Conservation (phyloP, 2,797 vertebrate genomes). For the Simalia tracyae region DNA sequence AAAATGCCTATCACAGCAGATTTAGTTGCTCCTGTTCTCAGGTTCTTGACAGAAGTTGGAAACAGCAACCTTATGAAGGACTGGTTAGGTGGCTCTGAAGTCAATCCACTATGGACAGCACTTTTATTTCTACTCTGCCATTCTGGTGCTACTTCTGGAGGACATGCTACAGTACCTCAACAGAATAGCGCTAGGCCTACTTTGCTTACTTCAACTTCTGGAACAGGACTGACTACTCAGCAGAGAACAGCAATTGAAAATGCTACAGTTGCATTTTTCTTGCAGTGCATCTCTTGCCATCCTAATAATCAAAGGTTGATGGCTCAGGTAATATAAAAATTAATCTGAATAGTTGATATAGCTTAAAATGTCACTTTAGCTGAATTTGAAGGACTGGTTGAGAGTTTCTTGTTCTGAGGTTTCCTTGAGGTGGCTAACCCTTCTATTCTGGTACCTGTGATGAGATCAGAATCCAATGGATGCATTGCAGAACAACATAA, state of each 20-base stretch:
- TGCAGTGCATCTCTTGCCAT: slow-evolving; percentile 98
- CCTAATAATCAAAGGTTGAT: slow-evolving; percentile 98
- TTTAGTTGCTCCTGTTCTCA: slow-evolving; percentile 92
- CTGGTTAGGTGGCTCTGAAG: slow-evolving; percentile 97
- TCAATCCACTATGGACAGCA: slow-evolving; percentile 95
- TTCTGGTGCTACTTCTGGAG: slow-evolving; percentile 85
- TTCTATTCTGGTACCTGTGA: not conserved
- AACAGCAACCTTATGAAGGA: slow-evolving; percentile 99
- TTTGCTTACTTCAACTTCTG: slow-evolving; percentile 77
- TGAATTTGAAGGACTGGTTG: not conserved
- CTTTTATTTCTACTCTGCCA: slow-evolving; percentile 96
- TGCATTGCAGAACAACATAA: not conserved
- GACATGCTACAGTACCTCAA: slow-evolving; percentile 70
- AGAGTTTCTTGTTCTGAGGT: no score
- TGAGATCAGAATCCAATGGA: not conserved
- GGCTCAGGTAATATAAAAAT: slow-evolving; percentile 88
- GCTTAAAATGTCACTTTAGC: not conserved
- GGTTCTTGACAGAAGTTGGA: slow-evolving; percentile 96
- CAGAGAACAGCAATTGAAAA: slow-evolving; percentile 97
- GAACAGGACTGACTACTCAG: slow-evolving; percentile 89
- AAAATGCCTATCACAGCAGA: slow-evolving; percentile 87
- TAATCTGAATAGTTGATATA: not conserved
- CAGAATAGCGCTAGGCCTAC: slow-evolving; percentile 80
- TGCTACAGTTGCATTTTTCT: slow-evolving; percentile 94
- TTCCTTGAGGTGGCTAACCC: not conserved